A percentile compares a stretch with the other conserved stretches of the same genome.
Conservation (phyloP, 2,888 invertebrate genomes). For the Aspidiotus destructor region DNA sequence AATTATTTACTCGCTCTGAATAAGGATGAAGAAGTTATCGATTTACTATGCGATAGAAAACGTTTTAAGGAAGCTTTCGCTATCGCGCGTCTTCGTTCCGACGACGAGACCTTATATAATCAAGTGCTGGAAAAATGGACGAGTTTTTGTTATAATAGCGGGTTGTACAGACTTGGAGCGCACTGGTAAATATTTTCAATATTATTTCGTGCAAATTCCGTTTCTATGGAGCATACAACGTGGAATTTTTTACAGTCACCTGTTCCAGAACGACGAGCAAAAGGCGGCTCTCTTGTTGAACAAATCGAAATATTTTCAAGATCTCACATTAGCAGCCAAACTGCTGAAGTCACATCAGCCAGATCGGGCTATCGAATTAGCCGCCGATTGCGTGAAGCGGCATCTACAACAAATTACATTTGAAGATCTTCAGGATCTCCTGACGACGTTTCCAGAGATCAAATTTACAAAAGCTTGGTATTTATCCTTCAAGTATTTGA, state of each 20-base stretch:
- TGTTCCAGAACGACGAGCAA: constrained; percentile 20
- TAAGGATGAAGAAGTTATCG: constrained; percentile 44
- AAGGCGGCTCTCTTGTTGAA: constrained; percentile 14
- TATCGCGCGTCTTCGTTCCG: constrained; percentile 21
- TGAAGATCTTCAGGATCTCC: neutral
- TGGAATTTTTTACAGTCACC: constrained; percentile 1
- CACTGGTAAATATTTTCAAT: constrained; percentile 18
- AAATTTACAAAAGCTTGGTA: constrained; percentile 28
- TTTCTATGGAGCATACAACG: neutral
- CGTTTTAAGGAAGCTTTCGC: constrained; percentile 43
- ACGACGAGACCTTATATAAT: constrained; percentile 13
- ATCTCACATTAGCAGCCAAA: constrained; percentile 6
- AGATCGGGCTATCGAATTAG: constrained; percentile 8
- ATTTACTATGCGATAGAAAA: constrained; percentile 41
- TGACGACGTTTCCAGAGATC: constrained; percentile 17
- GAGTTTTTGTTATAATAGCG: constrained; percentile 14
- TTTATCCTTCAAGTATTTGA: constrained; percentile 17
- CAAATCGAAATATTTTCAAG: constrained; percentile 13
- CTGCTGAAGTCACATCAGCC: constrained; percentile 22
- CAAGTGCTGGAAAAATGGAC: constrained; percentile 18
- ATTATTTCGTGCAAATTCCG: neutral
- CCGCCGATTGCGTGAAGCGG: constrained; percentile 18
- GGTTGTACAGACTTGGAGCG: constrained; percentile 21
- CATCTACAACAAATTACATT: constrained; percentile 9
- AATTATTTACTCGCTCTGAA: constrained; percentile 40